Base-by-base conservation (phyloP, 1,140 invertebrate genomes). In the Drosophila paulistorum region DNA sequence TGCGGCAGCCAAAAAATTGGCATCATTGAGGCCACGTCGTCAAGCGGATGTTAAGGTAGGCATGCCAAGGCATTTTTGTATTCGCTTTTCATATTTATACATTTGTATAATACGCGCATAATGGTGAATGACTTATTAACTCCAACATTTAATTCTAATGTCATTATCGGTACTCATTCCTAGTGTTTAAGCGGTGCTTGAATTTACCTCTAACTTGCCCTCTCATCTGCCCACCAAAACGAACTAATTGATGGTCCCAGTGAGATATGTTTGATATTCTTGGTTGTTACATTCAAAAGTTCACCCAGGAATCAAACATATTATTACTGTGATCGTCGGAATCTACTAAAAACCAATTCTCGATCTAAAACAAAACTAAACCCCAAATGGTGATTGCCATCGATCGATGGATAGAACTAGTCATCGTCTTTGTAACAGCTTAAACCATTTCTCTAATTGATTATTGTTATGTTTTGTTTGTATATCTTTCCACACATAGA, bases 221-320 rank as follows among this genome's bases (percentile, higher is more conserved):
- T 65, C 14, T 65, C 48, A 80, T 68, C 61, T 65, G 65, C 45
- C 70, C 55, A 61, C 60, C 0, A 68, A 72, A 77, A 60, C 67
- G 41, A 81, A 83, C 86, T 75, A 73, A 80, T 70, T 68, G 83
- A 85, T 68, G 77, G 75, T 91, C 93, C 93, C 96, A 95, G 94
- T 96, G 93, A 98, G 98, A 99, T 99, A 99, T 99, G 98, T 99
- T 99, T 99, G 98, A 98, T 99, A 99, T 99, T 99, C 98, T 99
- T 99, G 98, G 98, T 99, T 98, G 97, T 98, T 98, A 97, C 97
- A 94, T 90, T 90, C 81, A 93, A 93, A 92, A 92, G 93, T 94
- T 96, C 97, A 97, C 98, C 98, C 98, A 96, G 97, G 97, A 98
- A 97, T 98, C 98, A 98, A 97, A 99, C 98, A 98, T 99, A 98